Evolutionary conservation across 2,113 vertebrate species (phyloP).

Genomic region (Heterotis niloticus): DNA sequence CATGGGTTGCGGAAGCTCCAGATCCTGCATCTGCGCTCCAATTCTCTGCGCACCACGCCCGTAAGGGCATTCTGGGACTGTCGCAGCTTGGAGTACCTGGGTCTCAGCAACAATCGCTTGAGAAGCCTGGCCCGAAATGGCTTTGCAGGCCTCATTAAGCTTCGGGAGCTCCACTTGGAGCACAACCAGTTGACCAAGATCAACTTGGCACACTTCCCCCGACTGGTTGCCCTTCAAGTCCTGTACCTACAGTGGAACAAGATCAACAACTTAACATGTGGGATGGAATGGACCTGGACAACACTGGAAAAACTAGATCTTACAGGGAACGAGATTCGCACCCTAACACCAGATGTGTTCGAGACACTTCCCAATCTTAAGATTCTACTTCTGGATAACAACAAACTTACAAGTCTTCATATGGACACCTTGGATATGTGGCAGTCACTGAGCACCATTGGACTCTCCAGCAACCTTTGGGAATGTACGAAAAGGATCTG

Average conservation of each 20-base stretch:
- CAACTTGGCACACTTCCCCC: constrained; percentile 98
- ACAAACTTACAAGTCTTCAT: constrained; percentile 89
- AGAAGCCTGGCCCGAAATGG: constrained; percentile 94
- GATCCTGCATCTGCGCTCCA: constrained; percentile 93
- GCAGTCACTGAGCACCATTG: constrained; percentile 80
- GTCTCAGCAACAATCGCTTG: constrained; percentile 93
- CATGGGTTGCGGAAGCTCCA: constrained; percentile 95
- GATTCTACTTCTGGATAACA: constrained; percentile 94
- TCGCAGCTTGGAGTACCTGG: constrained; percentile 95
- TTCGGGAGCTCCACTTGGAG: constrained; percentile 96
- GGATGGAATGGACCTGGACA: constrained; percentile 97
- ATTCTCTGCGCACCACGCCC: constrained; percentile 93
- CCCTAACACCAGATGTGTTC: constrained; percentile 86
- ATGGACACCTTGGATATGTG: constrained; percentile 82
- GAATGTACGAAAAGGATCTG: constrained; percentile 97
- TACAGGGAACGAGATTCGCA: constrained; percentile 90
- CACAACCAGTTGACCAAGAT: constrained; percentile 98
- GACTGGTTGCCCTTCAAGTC: constrained; percentile 88
- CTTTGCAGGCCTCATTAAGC: constrained; percentile 96
- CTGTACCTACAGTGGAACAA: constrained; percentile 98
- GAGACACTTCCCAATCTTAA: constrained; percentile 94
- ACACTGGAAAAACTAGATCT: constrained; percentile 94
- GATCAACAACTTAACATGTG: constrained; percentile 92
- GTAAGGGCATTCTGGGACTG: constrained; percentile 97
- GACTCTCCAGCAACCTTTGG: constrained; percentile 94